Conservation (phyloP, 2,888 invertebrate species). For the Trisateles emortualis region DNA sequence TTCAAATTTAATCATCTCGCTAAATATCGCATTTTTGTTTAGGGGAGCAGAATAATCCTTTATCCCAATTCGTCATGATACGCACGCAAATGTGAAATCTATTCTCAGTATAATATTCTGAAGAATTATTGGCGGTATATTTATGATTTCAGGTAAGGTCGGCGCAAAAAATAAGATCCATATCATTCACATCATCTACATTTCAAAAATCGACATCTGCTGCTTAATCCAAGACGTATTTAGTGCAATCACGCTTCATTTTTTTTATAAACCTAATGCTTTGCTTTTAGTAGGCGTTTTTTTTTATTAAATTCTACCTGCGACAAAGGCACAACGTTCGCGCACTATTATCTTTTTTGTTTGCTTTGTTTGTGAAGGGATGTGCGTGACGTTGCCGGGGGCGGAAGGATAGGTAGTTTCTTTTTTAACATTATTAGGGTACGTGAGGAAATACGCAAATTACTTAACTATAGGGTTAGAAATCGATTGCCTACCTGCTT, state of each 20-base stretch:
- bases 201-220: slow-evolving; percentile 77
- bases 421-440: slow-evolving; percentile 75
- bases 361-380: slow-evolving; percentile 75
- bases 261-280: slow-evolving; percentile 70
- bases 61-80: slow-evolving; percentile 37
- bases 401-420: slow-evolving; percentile 83
- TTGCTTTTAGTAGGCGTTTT: slow-evolving; percentile 65
- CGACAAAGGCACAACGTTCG: slow-evolving; percentile 73
- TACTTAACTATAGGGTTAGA: slow-evolving; percentile 60
- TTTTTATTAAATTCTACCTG: slow-evolving; percentile 78
- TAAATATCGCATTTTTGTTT: slow-evolving; percentile 25
- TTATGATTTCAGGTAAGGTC: slow-evolving; percentile 59
- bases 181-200: slow-evolving; percentile 68
- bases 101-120: slow-evolving; percentile 23
- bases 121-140: slow-evolving; percentile 40
- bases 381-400: slow-evolving; percentile 81
- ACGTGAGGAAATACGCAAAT: slow-evolving; percentile 78
- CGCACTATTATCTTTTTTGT: slow-evolving; percentile 64
- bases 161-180: slow-evolving; percentile 60
- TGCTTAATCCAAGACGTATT: slow-evolving; percentile 73
- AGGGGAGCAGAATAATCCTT: slow-evolving; percentile 39
- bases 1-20: slow-evolving; percentile 17
- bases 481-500: slow-evolving; percentile 47
- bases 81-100: slow-evolving; percentile 27
- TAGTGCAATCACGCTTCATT: slow-evolving; percentile 75